A percentile compares a stretch with the other conserved stretches of the same genome.
Conservation (phyloP, 2,888 invertebrate genomes). For the Smittia aterrima region DNA sequence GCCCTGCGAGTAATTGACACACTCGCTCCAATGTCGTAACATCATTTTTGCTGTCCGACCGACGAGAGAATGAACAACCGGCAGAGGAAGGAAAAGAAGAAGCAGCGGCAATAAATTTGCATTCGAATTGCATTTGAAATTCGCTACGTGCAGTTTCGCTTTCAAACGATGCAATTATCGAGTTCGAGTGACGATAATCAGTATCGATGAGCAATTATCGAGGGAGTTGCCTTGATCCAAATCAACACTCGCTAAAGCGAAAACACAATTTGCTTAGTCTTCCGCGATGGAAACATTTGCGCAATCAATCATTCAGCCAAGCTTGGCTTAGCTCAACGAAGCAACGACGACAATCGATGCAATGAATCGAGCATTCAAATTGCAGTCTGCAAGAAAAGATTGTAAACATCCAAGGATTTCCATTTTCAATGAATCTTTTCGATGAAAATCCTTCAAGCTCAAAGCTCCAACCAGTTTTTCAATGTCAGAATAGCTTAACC, state of each 20-base stretch:
- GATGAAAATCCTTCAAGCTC: too few relatives aligned
- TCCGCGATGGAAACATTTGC: background rate
- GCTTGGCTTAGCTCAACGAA: too few relatives aligned
- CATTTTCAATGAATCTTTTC: too few relatives aligned
- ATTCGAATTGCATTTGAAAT: slow-evolving; percentile 5
- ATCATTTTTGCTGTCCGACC: background rate
- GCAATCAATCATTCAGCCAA: background rate
- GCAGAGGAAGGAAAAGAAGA: background rate
- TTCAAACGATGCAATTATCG: slow-evolving; percentile 1
- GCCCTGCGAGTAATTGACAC: slow-evolving; percentile 25
- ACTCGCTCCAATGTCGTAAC: background rate
- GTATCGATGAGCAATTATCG: background rate
- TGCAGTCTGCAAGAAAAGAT: too few relatives aligned
- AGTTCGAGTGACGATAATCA: background rate
- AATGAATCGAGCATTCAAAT: too few relatives aligned
- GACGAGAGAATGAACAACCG: background rate
- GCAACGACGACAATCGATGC: too few relatives aligned
- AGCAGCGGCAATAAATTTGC: background rate
- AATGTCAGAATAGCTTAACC: background rate
- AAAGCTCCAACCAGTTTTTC: too few relatives aligned
- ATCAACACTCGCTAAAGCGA: too few relatives aligned
- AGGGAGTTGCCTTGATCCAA: background rate
- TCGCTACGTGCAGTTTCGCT: background rate
- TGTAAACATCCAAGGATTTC: too few relatives aligned
- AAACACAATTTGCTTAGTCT: background rate